Conservation (phyloP, 35 echinoderm and acorn worm genomes). For the Diadema setosum region DNA sequence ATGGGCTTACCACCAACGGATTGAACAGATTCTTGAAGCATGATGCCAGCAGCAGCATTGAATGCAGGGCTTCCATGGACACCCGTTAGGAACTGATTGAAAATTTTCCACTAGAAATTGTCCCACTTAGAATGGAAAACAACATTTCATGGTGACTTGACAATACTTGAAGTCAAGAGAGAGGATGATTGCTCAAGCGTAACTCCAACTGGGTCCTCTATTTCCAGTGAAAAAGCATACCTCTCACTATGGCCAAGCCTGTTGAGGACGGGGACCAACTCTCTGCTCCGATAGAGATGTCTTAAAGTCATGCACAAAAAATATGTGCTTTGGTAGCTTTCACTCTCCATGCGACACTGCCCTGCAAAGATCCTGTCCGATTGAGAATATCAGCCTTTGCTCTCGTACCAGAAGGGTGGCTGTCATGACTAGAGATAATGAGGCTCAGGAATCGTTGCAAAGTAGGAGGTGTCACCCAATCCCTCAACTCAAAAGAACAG, state of each 20-base stretch:
- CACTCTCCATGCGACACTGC: conserved; percentile 52
- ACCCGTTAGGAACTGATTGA: neutral
- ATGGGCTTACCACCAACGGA: neutral
- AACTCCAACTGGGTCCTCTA: neutral
- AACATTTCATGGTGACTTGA: neutral
- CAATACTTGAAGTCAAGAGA: neutral
- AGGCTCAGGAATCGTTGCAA: neutral
- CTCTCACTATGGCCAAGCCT: conserved; percentile 44
- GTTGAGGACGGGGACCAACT: conserved; percentile 47
- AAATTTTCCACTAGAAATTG: conserved; percentile 30
- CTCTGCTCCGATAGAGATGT: conserved; percentile 50
- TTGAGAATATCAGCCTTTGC: neutral
- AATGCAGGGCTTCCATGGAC: conserved; percentile 24
- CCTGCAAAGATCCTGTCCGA: conserved; percentile 60
- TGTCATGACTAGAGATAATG: neutral
- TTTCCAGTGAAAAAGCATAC: conserved; percentile 21
- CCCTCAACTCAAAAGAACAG: neutral
- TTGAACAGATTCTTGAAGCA: conserved; percentile 21
- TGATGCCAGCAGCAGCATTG: conserved; percentile 25
- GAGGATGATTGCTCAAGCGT: conserved; percentile 14
- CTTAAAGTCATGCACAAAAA: conserved; percentile 44
- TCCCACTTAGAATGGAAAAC: conserved; percentile 31
- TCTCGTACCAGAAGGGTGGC: neutral
- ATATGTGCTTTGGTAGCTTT: conserved; percentile 88
- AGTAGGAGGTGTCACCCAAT: neutral